Base-by-base conservation (phyloP, 2,797 vertebrate genomes). In the Tenualosa thibaudeaui region DNA sequence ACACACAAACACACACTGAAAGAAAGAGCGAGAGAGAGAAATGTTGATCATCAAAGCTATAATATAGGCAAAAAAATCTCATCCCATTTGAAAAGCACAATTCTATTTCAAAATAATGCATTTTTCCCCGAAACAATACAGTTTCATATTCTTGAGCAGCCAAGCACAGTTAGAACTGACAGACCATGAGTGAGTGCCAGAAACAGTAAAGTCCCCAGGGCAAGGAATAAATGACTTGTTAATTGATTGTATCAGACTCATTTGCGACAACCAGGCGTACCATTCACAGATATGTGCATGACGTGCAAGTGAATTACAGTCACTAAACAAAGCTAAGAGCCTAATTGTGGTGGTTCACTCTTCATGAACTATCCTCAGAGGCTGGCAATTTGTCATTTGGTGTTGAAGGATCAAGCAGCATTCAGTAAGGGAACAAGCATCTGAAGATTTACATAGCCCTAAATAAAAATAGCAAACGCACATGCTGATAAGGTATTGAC, bases 401-500 rank as follows among this genome's bases (percentile, higher is more conserved):
- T 75, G 37, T 5, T 43, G 7, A 40, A 22, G 17, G 37, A 46
- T 40, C 37, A 46, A 17, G 40, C 40, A 22, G 37, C 71, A 78
- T 15, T 43, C 40, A 71, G 15, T 6, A 3, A 19, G 65, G 13
- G 15, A 71, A 26, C 10, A 37, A 12, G 13, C 12, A 43, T 78
- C 37, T 46, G 19, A 46, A 46, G 71, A 78, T 22, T 43, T 9
- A 46, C 5, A 26, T 12, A 78, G 40, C 40, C 71, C 15, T 78
- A 78, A 78, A 78, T 46, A 78, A 78, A 75, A 78, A 78, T 78
- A 75, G 15, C 37, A 19, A 75, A 75, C 37, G 7, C 31, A 78
- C 46, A 68, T 85, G 82, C 84, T 83, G 82, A 81, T 87, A 82
- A 84, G 87, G 86, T 86, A 90, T 87, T 68, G 87, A 88, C 89